Evolutionary conservation across 2,797 vertebrate genomes (phyloP), one percentile per base, ranked within the genome.

Genomic region (Bradypus variegatus): DNA sequence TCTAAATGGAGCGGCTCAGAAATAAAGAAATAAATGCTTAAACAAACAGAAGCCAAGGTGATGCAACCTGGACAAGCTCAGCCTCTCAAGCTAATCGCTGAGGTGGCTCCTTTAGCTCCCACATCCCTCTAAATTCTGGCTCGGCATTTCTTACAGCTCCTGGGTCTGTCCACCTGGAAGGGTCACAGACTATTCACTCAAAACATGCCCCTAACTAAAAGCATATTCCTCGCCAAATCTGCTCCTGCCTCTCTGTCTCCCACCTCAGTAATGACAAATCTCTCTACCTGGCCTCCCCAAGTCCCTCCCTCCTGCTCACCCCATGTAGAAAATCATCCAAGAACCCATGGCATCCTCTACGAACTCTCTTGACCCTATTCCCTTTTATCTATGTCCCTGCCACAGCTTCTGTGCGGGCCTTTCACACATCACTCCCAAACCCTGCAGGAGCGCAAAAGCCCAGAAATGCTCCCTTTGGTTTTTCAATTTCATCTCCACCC

Each of bases 21-120:
- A 64, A 55, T 10, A 0, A 0, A 2, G 8, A 21, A 25, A 3
- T 5, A 10, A 67, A 64, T 0, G 0, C 16, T 10, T 31, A 8
- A 23, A 65, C 38, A 14, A 2, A 31, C 0, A 25, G 50, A 12
- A 11, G 9, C 50, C 29, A 3, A 15, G 53, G 41, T 19, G 21
- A 33, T 6, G 25, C 7, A 0, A 23, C 6, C 62, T 0, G 0
- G 36, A 27, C 11, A 3, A 69, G 48, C 58, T 60, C 11, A 11
- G 5, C 45, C 18, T 23, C 82, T 3, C 1, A 27, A 13, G 11
- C 27, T 1, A 48, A 25, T 8, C 45, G 3, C 0, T 21, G 0
- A 10, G 7, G 33, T 0, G 1, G 21, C 38, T 33, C 60, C 31
- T 31, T 6, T 23, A 23, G 33, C 10, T 21, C 45, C 29, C 8